Evolutionary conservation across 2,797 vertebrate species (phyloP), one percentile per base, ranked within the genome.

Genomic region (Clarias fuscus): DNA sequence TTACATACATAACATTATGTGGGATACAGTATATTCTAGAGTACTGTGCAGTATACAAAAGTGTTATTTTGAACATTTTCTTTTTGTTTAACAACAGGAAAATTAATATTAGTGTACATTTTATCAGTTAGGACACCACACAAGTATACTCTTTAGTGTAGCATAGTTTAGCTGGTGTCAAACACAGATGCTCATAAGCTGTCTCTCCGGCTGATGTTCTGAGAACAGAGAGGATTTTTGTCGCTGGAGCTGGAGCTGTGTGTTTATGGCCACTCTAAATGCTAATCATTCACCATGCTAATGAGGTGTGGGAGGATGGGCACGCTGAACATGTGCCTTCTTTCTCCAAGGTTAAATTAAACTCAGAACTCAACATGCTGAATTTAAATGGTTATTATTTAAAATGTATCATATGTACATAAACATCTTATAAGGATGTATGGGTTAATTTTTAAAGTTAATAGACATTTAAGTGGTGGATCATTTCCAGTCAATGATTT

Each of bases 231-330:
- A 78, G 40, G 27, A 64, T 37, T 86, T 86, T 86, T 88, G 78
- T 86, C 88, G 83, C 68, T 56, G 86, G 18, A 68, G 83, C 68
- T 56, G 85, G 18, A 68, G 82, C 75, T 56, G 83, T 70, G 84
- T 84, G 77, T 87, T 87, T 87, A 87, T 37, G 40, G 86, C 86
- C 62, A 48, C 85, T 85, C 61, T 83, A 85, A 81, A 88, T 80
- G 68, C 83, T 84, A 81, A 85, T 78, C 84, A 61, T 64, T 82
- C 62, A 84, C 79, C 78, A 85, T 81, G 53, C 58, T 90, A 86
- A 90, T 87, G 89, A 90, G 67, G 72, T 78, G 86, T 64, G 56
- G 33, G 76, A 70, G 79, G 85, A 80, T 78, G 40, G 82, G 65
- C 64, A 58, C 59, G 58, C 59, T 37, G 56, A 84, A 70, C 78